Conservation (phyloP, 1,140 invertebrate species). For the Drosophila navojoa region DNA sequence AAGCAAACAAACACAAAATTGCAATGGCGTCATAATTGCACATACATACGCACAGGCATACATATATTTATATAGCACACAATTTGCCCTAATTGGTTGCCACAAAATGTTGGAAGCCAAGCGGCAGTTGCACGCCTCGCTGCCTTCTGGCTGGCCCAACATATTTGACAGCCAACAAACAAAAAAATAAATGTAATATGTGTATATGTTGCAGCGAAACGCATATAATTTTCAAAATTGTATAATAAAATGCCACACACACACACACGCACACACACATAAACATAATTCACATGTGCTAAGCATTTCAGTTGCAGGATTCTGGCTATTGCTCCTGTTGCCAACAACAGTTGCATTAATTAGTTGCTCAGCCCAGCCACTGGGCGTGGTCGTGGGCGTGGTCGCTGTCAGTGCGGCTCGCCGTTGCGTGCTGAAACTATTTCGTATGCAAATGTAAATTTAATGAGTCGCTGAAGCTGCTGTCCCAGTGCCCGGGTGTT, state of each 20-base stretch:
- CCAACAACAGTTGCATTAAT: slow-evolving; percentile 64
- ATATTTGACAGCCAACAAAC: slow-evolving; percentile 45
- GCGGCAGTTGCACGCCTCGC: slow-evolving; percentile 34
- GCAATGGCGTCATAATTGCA: slow-evolving; percentile 42
- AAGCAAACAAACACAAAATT: slow-evolving; percentile 13
- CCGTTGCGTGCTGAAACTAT: slow-evolving; percentile 65
- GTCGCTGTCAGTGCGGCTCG: slow-evolving; percentile 9
- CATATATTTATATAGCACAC: slow-evolving; percentile 15
- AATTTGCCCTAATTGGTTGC: slow-evolving; percentile 66
- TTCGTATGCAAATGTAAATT: slow-evolving; percentile 76
- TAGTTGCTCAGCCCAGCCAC: slow-evolving; percentile 58
- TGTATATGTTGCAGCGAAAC: slow-evolving; percentile 34
- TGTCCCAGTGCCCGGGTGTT: slow-evolving; percentile 49
- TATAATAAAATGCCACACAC: slow-evolving; percentile 42
- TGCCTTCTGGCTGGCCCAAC: slow-evolving; percentile 28
- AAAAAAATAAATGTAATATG: slow-evolving; percentile 33
- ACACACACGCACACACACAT: slow-evolving; percentile 11
- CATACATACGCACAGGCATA: slow-evolving; percentile 9
- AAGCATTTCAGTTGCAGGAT: slow-evolving; percentile 48
- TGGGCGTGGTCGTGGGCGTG: slow-evolving; percentile 3
- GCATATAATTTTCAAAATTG: slow-evolving; percentile 52
- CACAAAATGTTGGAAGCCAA: slow-evolving; percentile 44
- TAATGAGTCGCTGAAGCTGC: slow-evolving; percentile 73
- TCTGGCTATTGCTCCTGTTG: slow-evolving; percentile 24
- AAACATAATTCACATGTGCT: neutral